A percentile compares a stretch with the other conserved stretches of the same genome.
phyloP scores from a whole-genome alignment of 1,140 invertebrate genomes.

The Cylas formicarius region DNA sequence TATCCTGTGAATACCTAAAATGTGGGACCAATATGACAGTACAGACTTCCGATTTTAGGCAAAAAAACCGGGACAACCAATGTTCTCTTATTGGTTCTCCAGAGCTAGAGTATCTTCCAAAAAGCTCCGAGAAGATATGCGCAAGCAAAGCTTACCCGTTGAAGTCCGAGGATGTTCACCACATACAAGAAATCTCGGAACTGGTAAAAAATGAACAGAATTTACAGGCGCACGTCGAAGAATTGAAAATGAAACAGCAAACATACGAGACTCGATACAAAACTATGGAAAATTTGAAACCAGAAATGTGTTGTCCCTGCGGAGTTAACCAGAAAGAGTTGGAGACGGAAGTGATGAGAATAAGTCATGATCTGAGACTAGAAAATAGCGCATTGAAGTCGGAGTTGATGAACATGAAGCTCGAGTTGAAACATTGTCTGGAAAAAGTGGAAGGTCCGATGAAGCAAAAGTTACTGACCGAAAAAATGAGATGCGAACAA shows the following conservation, averaged over 20 bases:
- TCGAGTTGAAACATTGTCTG: conserved; percentile 32
- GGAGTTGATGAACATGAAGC: conserved; percentile 31
- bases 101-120: background rate
- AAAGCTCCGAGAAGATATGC: conserved; percentile 2
- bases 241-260: conserved; percentile 6
- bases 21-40: too few species aligned
- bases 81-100: conserved; percentile 24
- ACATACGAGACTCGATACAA: conserved; percentile 9
- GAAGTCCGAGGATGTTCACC: conserved; percentile 14
- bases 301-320: conserved; percentile 12
- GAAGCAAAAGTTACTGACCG: conserved; percentile 23
- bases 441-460: conserved; percentile 33
- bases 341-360: conserved; percentile 16
- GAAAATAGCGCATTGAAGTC: conserved; percentile 30
- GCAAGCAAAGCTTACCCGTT: conserved; percentile 6
- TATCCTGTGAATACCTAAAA: too few species aligned
- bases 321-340: background rate
- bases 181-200: conserved; percentile 22
- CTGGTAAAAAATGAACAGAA: conserved; percentile 14
- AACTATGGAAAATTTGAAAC: conserved; percentile 14
- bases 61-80: conserved; percentile 23
- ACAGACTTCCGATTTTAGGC: too few species aligned
- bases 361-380: conserved; percentile 25
- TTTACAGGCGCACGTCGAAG: conserved; percentile 12
- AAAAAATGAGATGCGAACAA: conserved; percentile 22